Evolutionary conservation across 1,140 invertebrate species (phyloP).

Genomic region (Bombus impatiens): DNA sequence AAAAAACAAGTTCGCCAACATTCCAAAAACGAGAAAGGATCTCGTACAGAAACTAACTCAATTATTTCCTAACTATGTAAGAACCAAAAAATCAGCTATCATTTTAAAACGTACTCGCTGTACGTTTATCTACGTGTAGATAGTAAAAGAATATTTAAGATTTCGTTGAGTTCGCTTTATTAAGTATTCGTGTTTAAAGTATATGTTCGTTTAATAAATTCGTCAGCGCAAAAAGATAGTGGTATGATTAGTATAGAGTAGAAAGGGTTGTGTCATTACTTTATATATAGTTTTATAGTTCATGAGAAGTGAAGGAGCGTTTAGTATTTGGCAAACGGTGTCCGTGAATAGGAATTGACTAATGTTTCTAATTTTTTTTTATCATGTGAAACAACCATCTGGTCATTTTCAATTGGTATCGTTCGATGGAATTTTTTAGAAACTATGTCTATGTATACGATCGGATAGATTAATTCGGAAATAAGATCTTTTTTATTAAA

Average conservation of each 20-base stretch:
- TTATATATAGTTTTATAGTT: neutral
- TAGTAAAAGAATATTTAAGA: neutral
- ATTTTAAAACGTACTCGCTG: neutral
- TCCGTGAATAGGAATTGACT: neutral
- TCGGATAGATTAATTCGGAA: neutral
- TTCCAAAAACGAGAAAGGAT: neutral
- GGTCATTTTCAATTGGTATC: neutral
- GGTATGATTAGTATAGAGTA: neutral
- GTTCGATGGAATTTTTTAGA: neutral
- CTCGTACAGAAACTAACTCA: neutral
- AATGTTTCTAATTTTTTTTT: neutral
- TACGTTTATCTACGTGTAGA: neutral
- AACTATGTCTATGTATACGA: neutral
- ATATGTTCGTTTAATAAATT: neutral
- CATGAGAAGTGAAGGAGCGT: neutral
- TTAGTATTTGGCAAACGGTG: neutral
- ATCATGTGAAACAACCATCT: neutral
- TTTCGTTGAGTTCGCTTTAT: neutral
- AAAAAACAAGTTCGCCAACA: slow-evolving; percentile 18
- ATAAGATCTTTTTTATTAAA: neutral
- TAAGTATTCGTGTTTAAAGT: neutral
- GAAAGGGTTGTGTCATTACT: slow-evolving; percentile 8
- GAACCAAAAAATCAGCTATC: neutral
- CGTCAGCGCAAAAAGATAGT: neutral
- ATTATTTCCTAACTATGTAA: neutral